These are phyloP conservation scores for Caerostris extrusa DNA, from an alignment of 1,140 invertebrate species.

Conservation along the genomic window DNA sequence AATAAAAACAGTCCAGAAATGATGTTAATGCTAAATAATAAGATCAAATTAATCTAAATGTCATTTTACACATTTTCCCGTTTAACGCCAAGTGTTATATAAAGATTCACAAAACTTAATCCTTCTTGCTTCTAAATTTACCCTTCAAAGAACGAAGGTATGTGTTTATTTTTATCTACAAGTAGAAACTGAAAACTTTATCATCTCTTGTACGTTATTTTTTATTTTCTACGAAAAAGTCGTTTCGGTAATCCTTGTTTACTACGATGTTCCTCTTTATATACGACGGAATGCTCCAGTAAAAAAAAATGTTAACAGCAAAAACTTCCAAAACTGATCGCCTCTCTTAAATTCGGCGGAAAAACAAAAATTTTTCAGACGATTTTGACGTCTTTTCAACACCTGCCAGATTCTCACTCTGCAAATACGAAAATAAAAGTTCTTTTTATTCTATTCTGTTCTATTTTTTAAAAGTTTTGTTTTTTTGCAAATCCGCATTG, in stretches of 20 bases:
- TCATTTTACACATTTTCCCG: background rate
- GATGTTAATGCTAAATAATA: background rate
- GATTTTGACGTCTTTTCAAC: constrained; percentile 7
- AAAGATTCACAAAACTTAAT: background rate
- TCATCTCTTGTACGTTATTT: background rate
- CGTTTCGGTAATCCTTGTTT: background rate
- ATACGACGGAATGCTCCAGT: background rate
- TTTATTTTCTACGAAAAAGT: background rate
- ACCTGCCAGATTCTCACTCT: background rate
- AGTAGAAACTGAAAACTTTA: background rate
- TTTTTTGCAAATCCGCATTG: background rate
- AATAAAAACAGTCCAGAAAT: no score
- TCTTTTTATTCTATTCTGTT: background rate
- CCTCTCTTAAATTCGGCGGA: background rate
- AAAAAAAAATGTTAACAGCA: background rate
- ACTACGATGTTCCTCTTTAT: background rate
- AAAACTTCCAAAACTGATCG: constrained; percentile 9
- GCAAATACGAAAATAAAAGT: background rate
- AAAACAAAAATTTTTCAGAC: background rate
- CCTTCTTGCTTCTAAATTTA: background rate
- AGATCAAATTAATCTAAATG: background rate
- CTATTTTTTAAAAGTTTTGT: background rate
- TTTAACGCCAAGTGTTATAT: background rate
- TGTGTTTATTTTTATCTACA: background rate
- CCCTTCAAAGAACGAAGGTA: background rate